Percentiles rank a stretch among this genome's conserved stretches.
phyloP scores from a whole-genome alignment of 2,797 vertebrate genomes.

The Petrocephalus sullivani region DNA sequence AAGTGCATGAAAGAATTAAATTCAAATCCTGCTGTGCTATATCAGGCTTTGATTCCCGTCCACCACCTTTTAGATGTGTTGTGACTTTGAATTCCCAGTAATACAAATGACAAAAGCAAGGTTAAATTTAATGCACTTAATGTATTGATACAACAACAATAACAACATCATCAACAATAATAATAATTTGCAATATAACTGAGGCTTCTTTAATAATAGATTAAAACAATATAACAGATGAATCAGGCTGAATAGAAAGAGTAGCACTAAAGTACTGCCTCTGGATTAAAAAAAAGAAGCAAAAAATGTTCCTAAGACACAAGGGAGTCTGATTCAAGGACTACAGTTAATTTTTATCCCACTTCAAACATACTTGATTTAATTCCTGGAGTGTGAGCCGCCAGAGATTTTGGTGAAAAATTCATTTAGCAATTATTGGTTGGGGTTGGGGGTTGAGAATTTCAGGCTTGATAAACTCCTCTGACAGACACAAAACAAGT shows the following conservation, averaged over 20 bases:
- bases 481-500: not conserved
- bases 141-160: not conserved
- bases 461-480: not conserved
- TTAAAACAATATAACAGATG: not conserved
- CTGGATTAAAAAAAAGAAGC: not conserved
- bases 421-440: slow-evolving; percentile 24
- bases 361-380: slow-evolving; percentile 8
- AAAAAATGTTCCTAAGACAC: not conserved
- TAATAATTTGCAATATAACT: not conserved
- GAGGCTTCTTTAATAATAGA: not conserved
- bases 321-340: slow-evolving; percentile 8
- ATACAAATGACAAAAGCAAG: not conserved
- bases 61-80: not conserved
- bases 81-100: not conserved
- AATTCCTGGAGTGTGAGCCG: slow-evolving; percentile 28
- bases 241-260: slow-evolving; percentile 1
- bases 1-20: slow-evolving; percentile 9
- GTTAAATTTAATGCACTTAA: not conserved
- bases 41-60: not conserved
- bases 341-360: slow-evolving; percentile 25
- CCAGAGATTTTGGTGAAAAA: slow-evolving; percentile 25
- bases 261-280: not conserved
- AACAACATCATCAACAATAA: not conserved
- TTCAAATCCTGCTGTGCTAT: slow-evolving; percentile 1
- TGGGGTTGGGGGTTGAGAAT: slow-evolving; percentile 14